Evolutionary conservation across 2,888 invertebrate species (phyloP), one percentile per base, ranked within the genome.

Genomic region (Heliothis peltigera): DNA sequence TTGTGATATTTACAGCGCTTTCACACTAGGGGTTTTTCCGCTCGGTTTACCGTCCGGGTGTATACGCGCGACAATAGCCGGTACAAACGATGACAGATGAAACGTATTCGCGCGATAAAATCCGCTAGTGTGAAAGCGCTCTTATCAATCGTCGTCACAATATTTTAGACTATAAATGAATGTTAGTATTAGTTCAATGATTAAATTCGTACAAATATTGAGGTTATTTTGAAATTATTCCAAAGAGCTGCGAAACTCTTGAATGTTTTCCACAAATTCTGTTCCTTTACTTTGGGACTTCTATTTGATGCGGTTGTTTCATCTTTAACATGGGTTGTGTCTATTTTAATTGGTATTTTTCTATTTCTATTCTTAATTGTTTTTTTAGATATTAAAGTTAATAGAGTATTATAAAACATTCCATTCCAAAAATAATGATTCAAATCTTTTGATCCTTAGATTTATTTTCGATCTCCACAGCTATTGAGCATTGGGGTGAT

Each of bases 131-230:
- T 25, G 4, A 25, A 25, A 25, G 25, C 6, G 25, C 25, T 25
- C 25, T 55, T n/a, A n/a, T n/a, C 71, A 77, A 79, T 81, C 53
- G 59, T 70, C 81, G 89, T 92, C 91, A 91, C 92, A 91, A 88
- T 77, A 75, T 70, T 70, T 64, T 75, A 68, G 43, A 64, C 53
- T 58, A 46, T 69, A 64, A 63, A 59, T 32, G 47, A 53, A 56
- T 56, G 25, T 64, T 76, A 69, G 64, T 70, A 53, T 63, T 68
- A 65, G 19, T 43, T 51, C 44, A 52, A 70, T 62, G 64, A 66
- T 79, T 71, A 72, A 51, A 73, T 64, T 77, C 76, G 75, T 84
- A 81, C 81, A 80, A 82, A 79, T 47, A 51, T 58, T 64, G 60
- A 63, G 52, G 35, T 67, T 60, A 67, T 75, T 79, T 78, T 70